Percentiles rank a stretch among this genome's conserved stretches.
These are phyloP conservation scores for Lethenteron reissneri DNA, from an alignment of 2,113 vertebrate genomes.

Conservation along the genomic window DNA sequence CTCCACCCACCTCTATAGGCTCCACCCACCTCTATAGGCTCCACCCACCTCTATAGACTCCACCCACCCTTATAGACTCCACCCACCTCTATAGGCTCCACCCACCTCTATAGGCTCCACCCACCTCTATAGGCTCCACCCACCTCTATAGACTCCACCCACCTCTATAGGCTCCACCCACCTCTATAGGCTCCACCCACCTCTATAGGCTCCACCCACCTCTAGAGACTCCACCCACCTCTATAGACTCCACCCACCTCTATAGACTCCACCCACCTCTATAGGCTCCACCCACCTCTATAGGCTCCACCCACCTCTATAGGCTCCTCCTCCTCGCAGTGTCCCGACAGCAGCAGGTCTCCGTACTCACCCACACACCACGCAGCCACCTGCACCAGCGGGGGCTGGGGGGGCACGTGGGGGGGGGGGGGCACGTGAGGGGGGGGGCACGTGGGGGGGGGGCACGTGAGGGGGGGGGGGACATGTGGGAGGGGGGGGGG, in stretches of 20 bases:
- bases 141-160: too few species aligned
- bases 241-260: too few species aligned
- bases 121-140: conserved; percentile 64
- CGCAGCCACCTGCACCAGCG: conserved; percentile 81
- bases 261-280: too few species aligned
- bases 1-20: conserved; percentile 60
- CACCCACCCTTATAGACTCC: conserved; percentile 20
- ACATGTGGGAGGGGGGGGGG: too few species aligned
- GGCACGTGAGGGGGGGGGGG: too few species aligned
- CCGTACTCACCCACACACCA: conserved; percentile 99
- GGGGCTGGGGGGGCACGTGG: conserved; percentile 33
- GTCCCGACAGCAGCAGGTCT: conserved; percentile 79
- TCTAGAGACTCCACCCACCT: conserved; percentile 55
- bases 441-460: too few species aligned
- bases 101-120: conserved; percentile 75
- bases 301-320: conserved; percentile 45
- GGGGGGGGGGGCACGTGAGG: too few species aligned
- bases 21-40: conserved; percentile 95
- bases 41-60: conserved; percentile 17
- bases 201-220: conserved; percentile 93
- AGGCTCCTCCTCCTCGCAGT: conserved; percentile 93
- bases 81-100: conserved; percentile 60
- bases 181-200: conserved; percentile 20
- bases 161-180: too few species aligned
- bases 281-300: too few species aligned